Conservation (phyloP, 2,797 vertebrate genomes). For the Acestrorhynchus altus region DNA sequence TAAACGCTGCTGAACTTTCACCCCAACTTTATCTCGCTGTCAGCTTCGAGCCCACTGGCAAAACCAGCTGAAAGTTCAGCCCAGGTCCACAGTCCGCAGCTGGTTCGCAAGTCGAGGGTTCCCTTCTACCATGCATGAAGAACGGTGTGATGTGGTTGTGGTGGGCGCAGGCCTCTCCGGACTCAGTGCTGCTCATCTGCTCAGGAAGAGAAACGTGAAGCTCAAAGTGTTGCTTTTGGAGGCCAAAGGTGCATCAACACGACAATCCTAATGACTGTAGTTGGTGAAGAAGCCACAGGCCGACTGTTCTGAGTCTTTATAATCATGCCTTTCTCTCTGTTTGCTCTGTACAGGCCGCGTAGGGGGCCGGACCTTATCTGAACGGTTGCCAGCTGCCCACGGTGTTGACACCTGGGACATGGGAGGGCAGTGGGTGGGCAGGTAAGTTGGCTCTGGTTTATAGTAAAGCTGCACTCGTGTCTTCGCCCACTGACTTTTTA, state of each 20-base stretch:
- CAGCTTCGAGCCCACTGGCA: neutral
- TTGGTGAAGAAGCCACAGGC: neutral
- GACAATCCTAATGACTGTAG: neutral
- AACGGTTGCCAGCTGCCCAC: constrained; percentile 67
- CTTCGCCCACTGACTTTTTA: neutral
- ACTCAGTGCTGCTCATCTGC: constrained; percentile 71
- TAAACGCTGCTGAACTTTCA: constrained; percentile 16
- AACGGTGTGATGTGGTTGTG: constrained; percentile 76
- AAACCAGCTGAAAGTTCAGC: neutral
- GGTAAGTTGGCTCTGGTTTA: constrained; percentile 61
- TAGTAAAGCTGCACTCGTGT: neutral
- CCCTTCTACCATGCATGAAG: constrained; percentile 62
- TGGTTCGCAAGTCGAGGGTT: neutral
- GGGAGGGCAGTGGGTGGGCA: constrained; percentile 80
- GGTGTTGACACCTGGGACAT: constrained; percentile 79
- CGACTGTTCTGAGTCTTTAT: neutral
- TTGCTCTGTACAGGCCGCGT: constrained; percentile 70
- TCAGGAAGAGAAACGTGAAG: constrained; percentile 62
- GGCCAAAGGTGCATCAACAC: constrained; percentile 72
- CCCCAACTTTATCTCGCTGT: constrained; percentile 1
- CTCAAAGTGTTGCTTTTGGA: constrained; percentile 74
- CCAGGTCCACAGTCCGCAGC: neutral
- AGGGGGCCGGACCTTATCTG: constrained; percentile 75
- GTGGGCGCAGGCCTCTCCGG: constrained; percentile 80
- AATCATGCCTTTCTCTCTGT: neutral